Evolutionary conservation across 1,140 invertebrate species (phyloP).

Genomic region (Plodia interpunctella): DNA sequence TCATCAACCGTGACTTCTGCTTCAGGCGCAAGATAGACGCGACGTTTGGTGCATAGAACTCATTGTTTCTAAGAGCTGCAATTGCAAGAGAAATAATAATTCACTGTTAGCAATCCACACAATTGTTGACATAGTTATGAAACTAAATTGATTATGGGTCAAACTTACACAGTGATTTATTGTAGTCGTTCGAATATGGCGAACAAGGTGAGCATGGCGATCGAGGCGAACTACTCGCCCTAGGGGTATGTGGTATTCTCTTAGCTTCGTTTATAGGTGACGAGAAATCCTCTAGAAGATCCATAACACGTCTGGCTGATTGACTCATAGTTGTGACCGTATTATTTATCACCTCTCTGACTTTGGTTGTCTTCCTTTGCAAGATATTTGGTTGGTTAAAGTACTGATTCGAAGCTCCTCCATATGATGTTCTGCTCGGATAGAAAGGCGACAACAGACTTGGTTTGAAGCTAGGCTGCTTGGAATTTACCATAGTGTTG

Average conservation of each 20-base stretch:
- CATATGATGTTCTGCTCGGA: constrained; percentile 86
- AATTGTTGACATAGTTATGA: background rate
- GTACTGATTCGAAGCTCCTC: constrained; percentile 84
- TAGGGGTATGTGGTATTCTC: constrained; percentile 78
- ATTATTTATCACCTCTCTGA: constrained; percentile 37
- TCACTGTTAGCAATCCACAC: too few relatives aligned
- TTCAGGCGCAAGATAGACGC: constrained; percentile 77
- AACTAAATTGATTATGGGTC: background rate
- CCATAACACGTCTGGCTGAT: constrained; percentile 83
- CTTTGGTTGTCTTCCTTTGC: constrained; percentile 30
- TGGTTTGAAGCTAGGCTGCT: constrained; percentile 78
- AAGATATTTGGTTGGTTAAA: constrained; percentile 66
- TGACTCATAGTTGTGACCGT: constrained; percentile 41
- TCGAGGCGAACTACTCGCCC: too few relatives aligned
- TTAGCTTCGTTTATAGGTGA: constrained; percentile 85
- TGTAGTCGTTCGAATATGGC: background rate
- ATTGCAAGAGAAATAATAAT: constrained; percentile 4
- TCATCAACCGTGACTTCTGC: constrained; percentile 78
- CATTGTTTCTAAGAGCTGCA: constrained; percentile 49
- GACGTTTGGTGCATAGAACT: constrained; percentile 47
- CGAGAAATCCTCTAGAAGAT: constrained; percentile 84
- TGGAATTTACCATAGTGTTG: constrained; percentile 61
- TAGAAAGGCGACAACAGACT: constrained; percentile 84
- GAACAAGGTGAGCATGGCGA: too few relatives aligned
- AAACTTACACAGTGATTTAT: background rate